phyloP scores from a whole-genome alignment of 2,888 invertebrate genomes.

The Rosalia funebris region DNA sequence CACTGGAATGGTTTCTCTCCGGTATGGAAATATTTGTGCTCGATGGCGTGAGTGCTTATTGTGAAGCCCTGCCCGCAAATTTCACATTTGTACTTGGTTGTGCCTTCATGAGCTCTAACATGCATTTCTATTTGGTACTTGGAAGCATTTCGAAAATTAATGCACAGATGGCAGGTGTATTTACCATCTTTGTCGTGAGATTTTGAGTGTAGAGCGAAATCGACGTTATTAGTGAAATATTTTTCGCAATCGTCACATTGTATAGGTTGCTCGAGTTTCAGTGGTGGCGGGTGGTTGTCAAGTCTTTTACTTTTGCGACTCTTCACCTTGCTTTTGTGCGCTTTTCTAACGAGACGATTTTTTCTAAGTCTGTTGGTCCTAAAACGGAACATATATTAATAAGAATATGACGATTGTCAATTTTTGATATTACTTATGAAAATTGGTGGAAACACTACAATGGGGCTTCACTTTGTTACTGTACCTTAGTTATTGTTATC shows the following conservation, averaged over 20 bases:
- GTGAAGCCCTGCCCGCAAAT: slow-evolving; percentile 52
- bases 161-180: slow-evolving; percentile 45
- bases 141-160: slow-evolving; percentile 38
- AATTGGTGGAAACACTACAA: too few species aligned
- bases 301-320: slow-evolving; percentile 2
- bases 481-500: too few species aligned
- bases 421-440: too few species aligned
- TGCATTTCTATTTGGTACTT: slow-evolving; percentile 44
- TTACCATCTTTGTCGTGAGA: slow-evolving; percentile 41
- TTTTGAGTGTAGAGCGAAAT: slow-evolving; percentile 47
- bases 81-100: slow-evolving; percentile 49
- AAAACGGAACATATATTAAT: slow-evolving; percentile 13
- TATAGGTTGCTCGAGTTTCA: slow-evolving; percentile 53
- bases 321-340: background rate
- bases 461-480: too few species aligned
- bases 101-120: slow-evolving; percentile 44
- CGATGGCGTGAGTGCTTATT: slow-evolving; percentile 40
- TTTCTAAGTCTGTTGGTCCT: slow-evolving; percentile 5
- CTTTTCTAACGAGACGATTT: background rate
- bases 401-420: too few species aligned
- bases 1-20: slow-evolving; percentile 61
- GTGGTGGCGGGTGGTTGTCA: slow-evolving; percentile 35
- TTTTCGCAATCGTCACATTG: slow-evolving; percentile 56
- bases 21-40: slow-evolving; percentile 64
- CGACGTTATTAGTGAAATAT: slow-evolving; percentile 54